Evolutionary conservation across 2,797 vertebrate species (phyloP), one percentile per base, ranked within the genome.

Genomic region (Syngnathus acus): DNA sequence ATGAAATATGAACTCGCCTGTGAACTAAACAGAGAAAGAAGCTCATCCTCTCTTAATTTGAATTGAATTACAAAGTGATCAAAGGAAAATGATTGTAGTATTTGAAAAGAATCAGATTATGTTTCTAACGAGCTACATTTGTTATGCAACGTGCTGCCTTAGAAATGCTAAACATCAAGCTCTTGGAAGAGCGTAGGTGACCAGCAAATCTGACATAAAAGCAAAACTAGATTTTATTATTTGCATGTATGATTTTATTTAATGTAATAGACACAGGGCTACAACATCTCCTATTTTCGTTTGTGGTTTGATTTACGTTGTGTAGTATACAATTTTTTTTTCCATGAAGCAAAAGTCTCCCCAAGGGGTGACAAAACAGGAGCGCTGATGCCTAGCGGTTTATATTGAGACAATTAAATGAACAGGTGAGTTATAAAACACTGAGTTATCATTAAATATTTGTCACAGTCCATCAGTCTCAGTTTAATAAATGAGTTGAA

Each of bases 1-100:
- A 43, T 62, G 66, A 3, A 76, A 65, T 65, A 47, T 72, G 63
- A 62, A 69, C 68, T 23, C 13, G 62, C 50, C 57, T 37, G 53
- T 39, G 14, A 57, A 71, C 69, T 37, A 63, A 37, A 65, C 10
- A 2, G 2, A 45, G 64, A 65, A 65, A 64, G 53, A 51, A 65
- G 51, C 66, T 16, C 53, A 72, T 64, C 54, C 63, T 58, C 32
- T 47, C 16, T 60, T 42, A 11, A 11, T 21, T 55, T 57, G 55
- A 57, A 7, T 57, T 37, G 6, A 17, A 57, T 37, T 57, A 14
- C 6, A 26, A 13, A 23, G 4, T 26, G 21, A 26, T 26, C 9
- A 53, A 9, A 53, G n/a, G 2, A 53, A 53, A 53, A 53, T 53
- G 32, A 32, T 32, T 32, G 4, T 32, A 32, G 32, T 32, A 3